Conservation (phyloP, 2,797 vertebrate genomes). For the Lophotriccus pileatus region DNA sequence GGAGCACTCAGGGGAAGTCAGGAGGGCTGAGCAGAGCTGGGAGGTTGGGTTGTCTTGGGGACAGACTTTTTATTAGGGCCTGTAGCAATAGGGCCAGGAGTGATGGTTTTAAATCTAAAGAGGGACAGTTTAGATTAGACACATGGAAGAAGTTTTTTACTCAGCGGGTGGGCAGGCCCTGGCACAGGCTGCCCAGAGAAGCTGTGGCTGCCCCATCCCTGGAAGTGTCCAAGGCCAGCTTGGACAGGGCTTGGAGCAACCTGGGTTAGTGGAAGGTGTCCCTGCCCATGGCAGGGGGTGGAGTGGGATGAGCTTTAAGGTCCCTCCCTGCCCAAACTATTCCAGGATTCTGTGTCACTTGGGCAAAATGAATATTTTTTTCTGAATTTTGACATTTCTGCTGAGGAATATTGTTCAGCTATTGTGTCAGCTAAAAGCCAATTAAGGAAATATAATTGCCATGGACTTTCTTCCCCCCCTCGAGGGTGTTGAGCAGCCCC, state of each 20-base stretch:
- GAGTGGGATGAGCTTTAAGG: background rate
- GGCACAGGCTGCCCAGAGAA: background rate
- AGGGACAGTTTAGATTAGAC: background rate
- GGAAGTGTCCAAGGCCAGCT: background rate
- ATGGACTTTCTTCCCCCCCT: background rate
- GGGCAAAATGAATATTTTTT: background rate
- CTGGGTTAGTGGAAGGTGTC: background rate
- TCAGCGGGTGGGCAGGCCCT: background rate
- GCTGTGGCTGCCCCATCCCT: background rate
- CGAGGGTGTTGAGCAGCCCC: background rate
- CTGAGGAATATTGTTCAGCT: background rate
- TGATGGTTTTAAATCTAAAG: background rate
- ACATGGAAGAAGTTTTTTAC: too few species aligned
- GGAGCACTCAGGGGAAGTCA: rapidly evolving
- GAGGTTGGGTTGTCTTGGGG: background rate
- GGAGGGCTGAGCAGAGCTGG: background rate
- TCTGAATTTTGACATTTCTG: background rate
- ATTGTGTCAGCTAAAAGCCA: background rate
- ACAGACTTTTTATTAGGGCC: background rate
- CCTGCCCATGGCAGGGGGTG: background rate
- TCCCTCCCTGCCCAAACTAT: background rate
- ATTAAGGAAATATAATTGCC: background rate
- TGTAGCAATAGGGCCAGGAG: background rate
- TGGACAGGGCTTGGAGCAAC: background rate
- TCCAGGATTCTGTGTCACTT: background rate